Conservation (phyloP, 2,888 invertebrate species). For the Drosophila cyrtoloma region DNA sequence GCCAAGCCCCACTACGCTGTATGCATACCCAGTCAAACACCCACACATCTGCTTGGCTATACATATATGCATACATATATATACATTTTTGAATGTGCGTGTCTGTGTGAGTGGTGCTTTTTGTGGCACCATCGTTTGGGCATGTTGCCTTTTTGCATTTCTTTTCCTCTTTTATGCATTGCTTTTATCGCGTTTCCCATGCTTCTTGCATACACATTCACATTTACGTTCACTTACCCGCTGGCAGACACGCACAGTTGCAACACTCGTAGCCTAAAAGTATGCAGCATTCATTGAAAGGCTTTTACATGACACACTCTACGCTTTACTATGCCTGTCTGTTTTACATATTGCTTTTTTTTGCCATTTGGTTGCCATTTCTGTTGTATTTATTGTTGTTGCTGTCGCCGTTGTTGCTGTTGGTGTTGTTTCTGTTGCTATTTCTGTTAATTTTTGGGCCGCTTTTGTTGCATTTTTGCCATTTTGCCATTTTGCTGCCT, state of each 20-base stretch:
- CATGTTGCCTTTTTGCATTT: slow-evolving; percentile 77
- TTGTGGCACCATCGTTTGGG: slow-evolving; percentile 62
- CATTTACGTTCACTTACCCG: slow-evolving; percentile 37
- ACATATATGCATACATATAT: slow-evolving; percentile 5
- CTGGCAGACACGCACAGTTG: slow-evolving; percentile 18
- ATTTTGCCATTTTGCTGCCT: slow-evolving; percentile 48
- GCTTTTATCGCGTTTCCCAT: slow-evolving; percentile 79
- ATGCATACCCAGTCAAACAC: slow-evolving; percentile 19
- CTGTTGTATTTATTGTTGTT: slow-evolving; percentile 15
- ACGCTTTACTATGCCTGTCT: slow-evolving; percentile 15
- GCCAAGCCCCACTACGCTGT: slow-evolving; percentile 40
- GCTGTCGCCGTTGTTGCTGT: slow-evolving; percentile 9
- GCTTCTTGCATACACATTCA: slow-evolving; percentile 44
- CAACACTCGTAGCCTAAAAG: slow-evolving; percentile 71
- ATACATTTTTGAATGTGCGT: slow-evolving; percentile 30
- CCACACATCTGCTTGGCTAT: slow-evolving; percentile 8
- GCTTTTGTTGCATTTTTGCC: slow-evolving; percentile 71
- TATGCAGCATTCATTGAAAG: slow-evolving; percentile 80
- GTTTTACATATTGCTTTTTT: slow-evolving; percentile 11
- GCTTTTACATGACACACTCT: slow-evolving; percentile 73
- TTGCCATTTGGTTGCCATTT: slow-evolving; percentile 37
- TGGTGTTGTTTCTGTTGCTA: slow-evolving; percentile 44
- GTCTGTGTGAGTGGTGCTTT: slow-evolving; percentile 46
- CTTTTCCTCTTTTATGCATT: slow-evolving; percentile 78
- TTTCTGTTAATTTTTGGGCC: slow-evolving; percentile 73